phyloP scores from a whole-genome alignment of 2,888 invertebrate species.

The Drosophila yooni region DNA sequence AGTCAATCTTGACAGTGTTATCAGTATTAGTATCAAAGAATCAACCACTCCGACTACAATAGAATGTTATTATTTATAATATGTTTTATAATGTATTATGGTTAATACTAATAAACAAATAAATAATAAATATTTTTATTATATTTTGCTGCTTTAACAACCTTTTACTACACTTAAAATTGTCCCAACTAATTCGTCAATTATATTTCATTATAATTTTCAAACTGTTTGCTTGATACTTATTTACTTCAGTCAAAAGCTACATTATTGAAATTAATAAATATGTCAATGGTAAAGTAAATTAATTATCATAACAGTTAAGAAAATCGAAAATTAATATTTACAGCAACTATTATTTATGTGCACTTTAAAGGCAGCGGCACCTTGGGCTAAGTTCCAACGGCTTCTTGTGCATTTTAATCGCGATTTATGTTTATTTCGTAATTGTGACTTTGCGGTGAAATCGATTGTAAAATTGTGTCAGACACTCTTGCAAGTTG shows the following conservation, averaged over 20 bases:
- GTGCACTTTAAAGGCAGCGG: constrained; percentile 20
- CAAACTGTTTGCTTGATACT: not conserved
- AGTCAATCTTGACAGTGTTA: not conserved
- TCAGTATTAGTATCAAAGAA: not conserved
- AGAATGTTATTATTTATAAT: not conserved
- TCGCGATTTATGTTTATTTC: constrained; percentile 9
- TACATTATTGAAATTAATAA: not conserved
- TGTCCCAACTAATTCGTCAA: not conserved
- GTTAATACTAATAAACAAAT: not conserved
- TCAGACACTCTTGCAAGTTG: not conserved
- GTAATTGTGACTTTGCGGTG: constrained; percentile 4
- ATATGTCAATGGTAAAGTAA: not conserved
- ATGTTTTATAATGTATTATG: not conserved
- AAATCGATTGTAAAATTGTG: constrained; percentile 18
- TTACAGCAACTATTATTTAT: constrained; percentile 1
- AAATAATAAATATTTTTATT: not conserved
- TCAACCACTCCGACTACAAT: not conserved
- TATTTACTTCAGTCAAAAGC: not conserved
- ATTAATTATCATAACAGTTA: not conserved
- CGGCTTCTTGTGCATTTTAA: constrained; percentile 10
- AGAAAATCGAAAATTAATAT: constrained; percentile 11
- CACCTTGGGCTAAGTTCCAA: constrained; percentile 16
- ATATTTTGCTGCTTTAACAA: too few species aligned
- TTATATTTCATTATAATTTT: not conserved
- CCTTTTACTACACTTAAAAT: not conserved